Base-by-base conservation (phyloP, 2,888 invertebrate genomes). In the Elysia crispata region DNA sequence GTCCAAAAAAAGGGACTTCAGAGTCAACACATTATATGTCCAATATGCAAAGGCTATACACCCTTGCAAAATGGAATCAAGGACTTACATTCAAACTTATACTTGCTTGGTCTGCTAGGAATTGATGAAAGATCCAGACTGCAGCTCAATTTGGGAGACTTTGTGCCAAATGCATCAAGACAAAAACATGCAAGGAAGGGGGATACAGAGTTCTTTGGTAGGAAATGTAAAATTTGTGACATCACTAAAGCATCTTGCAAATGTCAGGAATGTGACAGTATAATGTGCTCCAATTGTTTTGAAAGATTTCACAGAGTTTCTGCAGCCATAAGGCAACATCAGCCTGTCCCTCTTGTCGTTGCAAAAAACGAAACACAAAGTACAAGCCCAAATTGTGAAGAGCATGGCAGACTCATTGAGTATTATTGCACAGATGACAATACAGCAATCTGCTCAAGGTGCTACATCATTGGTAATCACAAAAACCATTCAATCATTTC, bases 381-480 rank as follows among this genome's bases (percentile, higher is more conserved):
- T 1, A 41, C 15, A 28, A 74, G 50, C 64, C n/a, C 72, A 20
- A 67, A 54, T 13, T 77, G 80, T 30, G n/a, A 30, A 67, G 70
- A 74, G 54, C 74, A 77, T 18, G 49, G 87, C 28, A 83, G 89
- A 73, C 85, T 86, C 0, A 85, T 91, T 31, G 91, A 92, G 79
- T 92, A 91, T 81, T 91, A 85, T 86, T 92, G 92, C 86, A 89
- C 90, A 79, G 89, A 91, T 81, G 91, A 91, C 80, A 75, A 87
- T 11, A 79, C 79, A 6, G 82, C 89, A 41, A 90, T 91, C 62
- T 92, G 92, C 78, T 91, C 91, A 20, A 86, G 89, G 60, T 92
- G 92, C 85, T 90, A 90, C 49, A 89, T 91, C 50, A 84, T 89
- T n/a, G 92, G 92, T 1, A 85, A 84, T 1, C 92, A 92, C 83